phyloP scores from a whole-genome alignment of 1,140 invertebrate species.

The Antheraea pernyi region DNA sequence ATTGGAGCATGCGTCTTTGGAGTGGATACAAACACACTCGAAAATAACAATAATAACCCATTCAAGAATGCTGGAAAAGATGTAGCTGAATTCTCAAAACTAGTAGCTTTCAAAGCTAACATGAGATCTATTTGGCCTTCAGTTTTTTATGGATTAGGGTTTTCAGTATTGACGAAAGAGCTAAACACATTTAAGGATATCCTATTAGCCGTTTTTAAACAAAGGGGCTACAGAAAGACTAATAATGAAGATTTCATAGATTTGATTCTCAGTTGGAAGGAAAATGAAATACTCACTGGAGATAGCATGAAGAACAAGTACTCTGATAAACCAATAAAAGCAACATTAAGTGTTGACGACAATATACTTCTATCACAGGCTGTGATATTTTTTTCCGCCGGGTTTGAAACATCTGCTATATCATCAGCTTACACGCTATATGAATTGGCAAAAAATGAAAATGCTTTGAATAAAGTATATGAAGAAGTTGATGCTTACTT shows the following conservation, averaged over 20 bases:
- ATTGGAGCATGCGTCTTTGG: constrained; percentile 81
- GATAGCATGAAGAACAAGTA: constrained; percentile 35
- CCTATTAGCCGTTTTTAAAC: constrained; percentile 36
- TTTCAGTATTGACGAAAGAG: constrained; percentile 26
- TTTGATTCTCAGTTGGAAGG: constrained; percentile 37
- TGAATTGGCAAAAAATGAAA: constrained; percentile 79
- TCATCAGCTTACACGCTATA: constrained; percentile 79
- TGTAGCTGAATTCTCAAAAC: constrained; percentile 33
- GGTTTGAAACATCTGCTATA: constrained; percentile 65
- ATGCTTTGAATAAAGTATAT: constrained; percentile 77
- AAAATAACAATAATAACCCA: constrained; percentile 50
- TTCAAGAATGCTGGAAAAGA: constrained; percentile 74
- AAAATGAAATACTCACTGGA: constrained; percentile 32
- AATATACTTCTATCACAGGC: constrained; percentile 56
- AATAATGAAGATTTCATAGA: constrained; percentile 46
- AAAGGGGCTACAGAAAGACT: constrained; percentile 30
- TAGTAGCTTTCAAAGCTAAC: constrained; percentile 21
- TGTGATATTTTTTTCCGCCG: constrained; percentile 48
- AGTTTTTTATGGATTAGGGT: constrained; percentile 38
- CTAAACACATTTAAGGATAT: constrained; percentile 38
- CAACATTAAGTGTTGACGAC: constrained; percentile 31
- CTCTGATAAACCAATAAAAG: constrained; percentile 23
- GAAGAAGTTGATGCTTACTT: constrained; percentile 78
- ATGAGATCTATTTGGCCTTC: constrained; percentile 40
- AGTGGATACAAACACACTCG: constrained; percentile 77